Conservation (phyloP, 2,113 vertebrate genomes). For the Dolichotis patagonum region DNA sequence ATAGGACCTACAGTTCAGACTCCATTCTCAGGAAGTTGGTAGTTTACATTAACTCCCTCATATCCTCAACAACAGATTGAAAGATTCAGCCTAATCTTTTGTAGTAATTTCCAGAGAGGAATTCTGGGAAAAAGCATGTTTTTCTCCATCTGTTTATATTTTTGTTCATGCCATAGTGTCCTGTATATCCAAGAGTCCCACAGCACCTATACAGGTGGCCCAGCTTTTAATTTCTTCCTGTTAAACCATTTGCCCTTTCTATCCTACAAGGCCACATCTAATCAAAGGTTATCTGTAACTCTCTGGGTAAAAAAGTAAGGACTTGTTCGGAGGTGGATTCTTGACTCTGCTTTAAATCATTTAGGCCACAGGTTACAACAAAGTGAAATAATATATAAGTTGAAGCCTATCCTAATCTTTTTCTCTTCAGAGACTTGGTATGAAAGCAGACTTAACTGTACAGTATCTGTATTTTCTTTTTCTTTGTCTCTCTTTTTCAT, state of each 20-base stretch:
- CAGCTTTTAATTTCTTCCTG: neutral
- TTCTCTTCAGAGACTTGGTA: neutral
- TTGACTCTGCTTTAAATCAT: constrained; percentile 25
- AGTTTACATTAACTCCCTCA: neutral
- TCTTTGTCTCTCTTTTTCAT: neutral
- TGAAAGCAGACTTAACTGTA: neutral
- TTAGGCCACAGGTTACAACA: constrained; percentile 48
- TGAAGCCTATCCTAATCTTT: neutral
- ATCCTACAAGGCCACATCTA: neutral
- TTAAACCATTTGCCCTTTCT: constrained; percentile 23
- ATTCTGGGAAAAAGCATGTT: neutral
- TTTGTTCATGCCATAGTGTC: neutral
- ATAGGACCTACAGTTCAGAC: neutral
- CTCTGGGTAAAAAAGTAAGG: neutral
- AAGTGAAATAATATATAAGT: constrained; percentile 18
- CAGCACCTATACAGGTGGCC: neutral
- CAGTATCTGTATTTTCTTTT: neutral
- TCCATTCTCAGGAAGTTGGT: neutral
- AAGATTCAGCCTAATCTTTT: neutral
- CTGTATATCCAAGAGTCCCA: neutral
- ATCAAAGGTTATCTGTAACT: constrained; percentile 42
- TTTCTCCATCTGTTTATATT: constrained; percentile 35
- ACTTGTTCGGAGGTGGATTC: neutral
- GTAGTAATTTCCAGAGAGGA: neutral
- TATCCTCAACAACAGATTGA: neutral